Evolutionary conservation across 1,140 invertebrate species (phyloP).

Genomic region (Bombyx mandarina): DNA sequence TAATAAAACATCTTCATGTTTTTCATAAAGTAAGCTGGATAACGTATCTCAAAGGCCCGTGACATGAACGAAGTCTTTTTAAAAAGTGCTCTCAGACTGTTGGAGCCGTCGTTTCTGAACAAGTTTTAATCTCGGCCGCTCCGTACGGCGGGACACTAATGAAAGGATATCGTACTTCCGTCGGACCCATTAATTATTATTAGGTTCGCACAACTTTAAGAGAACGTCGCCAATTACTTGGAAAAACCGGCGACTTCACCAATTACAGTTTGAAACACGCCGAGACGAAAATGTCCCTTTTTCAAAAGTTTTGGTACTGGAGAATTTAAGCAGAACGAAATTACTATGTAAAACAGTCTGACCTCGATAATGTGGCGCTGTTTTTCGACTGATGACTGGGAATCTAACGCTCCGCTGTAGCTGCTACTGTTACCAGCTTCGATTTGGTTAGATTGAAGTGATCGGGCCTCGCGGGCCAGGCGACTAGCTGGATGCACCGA

Average conservation of each 20-base stretch:
- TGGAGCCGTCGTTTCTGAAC: slow-evolving; percentile 33
- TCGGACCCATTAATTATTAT: slow-evolving; percentile 65
- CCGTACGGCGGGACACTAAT: slow-evolving; percentile 47
- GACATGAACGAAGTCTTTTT: slow-evolving; percentile 31
- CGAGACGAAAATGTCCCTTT: neutral
- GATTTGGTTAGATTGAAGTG: too few species aligned
- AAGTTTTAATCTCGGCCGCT: slow-evolving; percentile 64
- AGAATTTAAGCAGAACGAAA: too few species aligned
- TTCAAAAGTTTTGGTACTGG: too few species aligned
- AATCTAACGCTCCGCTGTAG: too few species aligned
- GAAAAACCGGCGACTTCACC: slow-evolving; percentile 44
- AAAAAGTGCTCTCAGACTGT: slow-evolving; percentile 26
- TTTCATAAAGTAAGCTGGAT: slow-evolving; percentile 28
- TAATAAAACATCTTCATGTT: slow-evolving; percentile 3
- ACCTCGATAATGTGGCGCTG: too few species aligned
- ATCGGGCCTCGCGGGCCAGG: neutral
- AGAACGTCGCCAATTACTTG: slow-evolving; percentile 46
- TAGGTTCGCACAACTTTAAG: slow-evolving; percentile 46
- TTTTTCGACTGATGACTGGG: too few species aligned
- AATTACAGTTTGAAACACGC: slow-evolving; percentile 40
- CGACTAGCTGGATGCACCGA: neutral
- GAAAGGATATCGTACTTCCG: slow-evolving; percentile 65
- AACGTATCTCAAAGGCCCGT: slow-evolving; percentile 36
- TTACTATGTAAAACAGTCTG: too few species aligned
- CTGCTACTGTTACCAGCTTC: too few species aligned